Conservation (phyloP, 92 coral and sea anemone species). For the Galaxea fascicularis region DNA sequence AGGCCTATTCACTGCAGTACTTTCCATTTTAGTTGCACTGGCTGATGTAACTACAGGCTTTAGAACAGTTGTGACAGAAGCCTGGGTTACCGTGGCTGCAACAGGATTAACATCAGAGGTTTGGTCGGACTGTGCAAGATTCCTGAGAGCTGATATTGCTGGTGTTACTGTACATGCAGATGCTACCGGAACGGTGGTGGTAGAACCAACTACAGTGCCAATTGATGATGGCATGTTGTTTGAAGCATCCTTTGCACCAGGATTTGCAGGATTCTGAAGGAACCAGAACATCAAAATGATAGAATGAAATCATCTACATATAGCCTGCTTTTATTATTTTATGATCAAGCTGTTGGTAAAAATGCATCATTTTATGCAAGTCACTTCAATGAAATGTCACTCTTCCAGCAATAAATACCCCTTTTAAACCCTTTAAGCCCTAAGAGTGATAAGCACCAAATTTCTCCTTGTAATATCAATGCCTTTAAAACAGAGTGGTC, state of each 20-base stretch:
- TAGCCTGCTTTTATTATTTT: too few species aligned
- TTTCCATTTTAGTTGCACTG: conserved; percentile 76
- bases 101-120: neutral
- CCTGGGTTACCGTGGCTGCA: neutral
- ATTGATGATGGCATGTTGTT: conserved; percentile 4
- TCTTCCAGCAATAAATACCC: too few species aligned
- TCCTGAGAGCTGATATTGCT: conserved; percentile 41
- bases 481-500: too few species aligned
- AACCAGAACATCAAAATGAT: neutral
- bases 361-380: too few species aligned
- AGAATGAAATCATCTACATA: too few species aligned
- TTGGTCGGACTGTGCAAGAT: conserved; percentile 25
- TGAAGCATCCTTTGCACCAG: conserved; percentile 25
- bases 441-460: too few species aligned
- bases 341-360: too few species aligned
- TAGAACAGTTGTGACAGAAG: neutral
- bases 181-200: conserved; percentile 28
- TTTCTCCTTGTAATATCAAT: too few species aligned
- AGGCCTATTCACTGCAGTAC: conserved; percentile 66
- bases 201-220: neutral
- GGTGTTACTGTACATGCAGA: conserved; percentile 49
- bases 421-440: too few species aligned
- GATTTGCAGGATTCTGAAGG: conserved; percentile 22
- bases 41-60: conserved; percentile 74
- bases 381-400: too few species aligned